Evolutionary conservation across 2,888 invertebrate genomes (phyloP), one percentile per base, ranked within the genome.

Genomic region (Anthophora plumipes): DNA sequence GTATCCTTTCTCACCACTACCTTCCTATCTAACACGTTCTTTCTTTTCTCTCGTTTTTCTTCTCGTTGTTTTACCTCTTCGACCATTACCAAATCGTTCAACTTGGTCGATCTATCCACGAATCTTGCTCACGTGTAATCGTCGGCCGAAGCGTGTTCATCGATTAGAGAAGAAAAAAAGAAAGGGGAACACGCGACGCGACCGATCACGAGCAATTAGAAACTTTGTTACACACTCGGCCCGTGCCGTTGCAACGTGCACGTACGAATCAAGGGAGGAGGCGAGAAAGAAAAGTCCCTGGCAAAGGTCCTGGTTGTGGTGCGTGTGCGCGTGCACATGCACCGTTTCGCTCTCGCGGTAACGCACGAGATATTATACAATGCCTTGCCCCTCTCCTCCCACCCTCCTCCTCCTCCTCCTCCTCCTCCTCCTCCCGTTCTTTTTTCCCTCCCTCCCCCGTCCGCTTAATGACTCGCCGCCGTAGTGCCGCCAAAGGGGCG

Each of bases 401-500:
- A n/a, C n/a, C n/a, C n/a, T n/a, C n/a, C n/a, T n/a, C n/a, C n/a
- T n/a, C n/a, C n/a, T n/a, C n/a, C n/a, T n/a, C n/a, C n/a, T n/a
- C n/a, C n/a, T n/a, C n/a, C n/a, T n/a, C n/a, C n/a, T n/a, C n/a
- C n/a, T n/a, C n/a, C n/a, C n/a, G n/a, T n/a, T n/a, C n/a, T 71
- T 39, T 55, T 41, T 37, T 25, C 61, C 22, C 31, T 31, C 31
- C 69, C 64, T 57, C 77, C 78, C 74, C 14, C 72, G 54, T 60
- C 67, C 85, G 80, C 88, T 88, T 92, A 92, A 92, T 92, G 92
- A 92, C 92, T 91, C 91, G 90, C 77, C 85, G 77, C 64, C 86
- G 88, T 79, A 80, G 89, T 89, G 92, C 92, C 92, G 92, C 91
- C 92, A 92, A 92, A 92, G 92, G 89, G 88, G 86, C 85, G 80